Conservation (phyloP, 2,797 vertebrate species). For the Semotilus atromaculatus region DNA sequence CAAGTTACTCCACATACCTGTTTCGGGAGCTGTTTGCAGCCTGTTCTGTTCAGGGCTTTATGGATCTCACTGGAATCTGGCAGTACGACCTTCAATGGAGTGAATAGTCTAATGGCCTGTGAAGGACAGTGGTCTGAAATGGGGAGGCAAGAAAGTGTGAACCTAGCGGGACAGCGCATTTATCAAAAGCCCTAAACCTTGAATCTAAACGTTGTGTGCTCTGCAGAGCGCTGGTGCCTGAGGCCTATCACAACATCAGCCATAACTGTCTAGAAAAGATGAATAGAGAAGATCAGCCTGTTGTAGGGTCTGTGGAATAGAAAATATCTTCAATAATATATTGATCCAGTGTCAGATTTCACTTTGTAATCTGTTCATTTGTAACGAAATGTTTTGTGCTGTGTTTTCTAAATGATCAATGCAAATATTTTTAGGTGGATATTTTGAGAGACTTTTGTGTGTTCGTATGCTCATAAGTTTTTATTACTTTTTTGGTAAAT, state of each 20-base stretch:
- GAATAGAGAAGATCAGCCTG: slow-evolving; percentile 8
- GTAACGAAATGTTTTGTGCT: not conserved
- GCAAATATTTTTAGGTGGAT: not conserved
- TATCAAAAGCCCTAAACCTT: slow-evolving; percentile 59
- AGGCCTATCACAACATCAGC: slow-evolving; percentile 8
- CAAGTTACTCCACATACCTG: not conserved
- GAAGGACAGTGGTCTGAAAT: slow-evolving; percentile 61
- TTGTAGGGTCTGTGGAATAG: slow-evolving; percentile 19
- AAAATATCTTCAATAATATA: slow-evolving; percentile 9
- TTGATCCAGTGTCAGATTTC: not conserved
- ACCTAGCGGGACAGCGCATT: slow-evolving; percentile 48
- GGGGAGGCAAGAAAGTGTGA: slow-evolving; percentile 55
- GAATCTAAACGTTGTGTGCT: slow-evolving; percentile 50
- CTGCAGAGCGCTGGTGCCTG: not conserved
- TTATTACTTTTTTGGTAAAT: not conserved
- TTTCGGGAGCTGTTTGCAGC: slow-evolving; percentile 6
- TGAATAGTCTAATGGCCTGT: slow-evolving; percentile 60
- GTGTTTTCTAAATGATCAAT: not conserved
- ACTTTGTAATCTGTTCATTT: not conserved
- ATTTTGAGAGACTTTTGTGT: too few species aligned
- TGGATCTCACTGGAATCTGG: slow-evolving; percentile 53
- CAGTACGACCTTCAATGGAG: slow-evolving; percentile 57
- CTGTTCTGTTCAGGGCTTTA: slow-evolving; percentile 47
- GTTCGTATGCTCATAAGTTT: not conserved
- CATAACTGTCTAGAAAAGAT: slow-evolving; percentile 20